A percentile compares a stretch with the other conserved stretches of the same genome.
Evolutionary conservation across 2,888 invertebrate species (phyloP).

Genomic region (Pseudanteris insignis): DNA sequence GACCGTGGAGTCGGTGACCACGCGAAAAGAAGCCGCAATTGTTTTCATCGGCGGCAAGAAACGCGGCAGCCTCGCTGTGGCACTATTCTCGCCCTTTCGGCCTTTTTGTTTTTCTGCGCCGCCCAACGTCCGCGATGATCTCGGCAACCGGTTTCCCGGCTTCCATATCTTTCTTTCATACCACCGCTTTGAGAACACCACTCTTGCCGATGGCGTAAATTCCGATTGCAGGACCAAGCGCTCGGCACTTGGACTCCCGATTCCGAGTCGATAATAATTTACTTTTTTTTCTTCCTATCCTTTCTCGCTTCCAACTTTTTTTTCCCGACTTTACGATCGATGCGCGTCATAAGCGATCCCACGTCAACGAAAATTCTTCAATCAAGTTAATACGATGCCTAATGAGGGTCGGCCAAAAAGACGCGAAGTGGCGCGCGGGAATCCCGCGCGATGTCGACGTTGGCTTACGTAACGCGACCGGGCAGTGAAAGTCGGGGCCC

Average conservation of each 20-base stretch:
- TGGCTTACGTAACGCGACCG: no score
- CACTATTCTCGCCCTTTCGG: slow-evolving; percentile 41
- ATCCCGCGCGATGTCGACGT: no score
- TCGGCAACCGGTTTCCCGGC: slow-evolving; percentile 44
- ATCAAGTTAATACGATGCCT: no score
- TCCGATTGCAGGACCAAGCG: slow-evolving; percentile 39
- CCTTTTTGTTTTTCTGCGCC: slow-evolving; percentile 38
- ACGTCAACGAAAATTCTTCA: no score
- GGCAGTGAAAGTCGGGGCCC: not conserved
- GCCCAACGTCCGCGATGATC: slow-evolving; percentile 42
- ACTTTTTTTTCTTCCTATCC: slow-evolving; percentile 17
- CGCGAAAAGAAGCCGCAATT: slow-evolving; percentile 19
- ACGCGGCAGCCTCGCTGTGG: slow-evolving; percentile 18
- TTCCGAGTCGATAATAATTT: slow-evolving; percentile 21
- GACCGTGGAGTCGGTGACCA: not conserved
- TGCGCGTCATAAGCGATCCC: no score
- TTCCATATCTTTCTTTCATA: slow-evolving; percentile 40
- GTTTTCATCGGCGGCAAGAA: slow-evolving; percentile 26
- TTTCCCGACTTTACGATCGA: no score
- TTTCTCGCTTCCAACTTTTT: not conserved
- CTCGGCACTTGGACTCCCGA: slow-evolving; percentile 10
- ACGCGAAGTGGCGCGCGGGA: no score
- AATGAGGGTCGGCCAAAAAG: no score
- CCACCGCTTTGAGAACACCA: slow-evolving; percentile 36
- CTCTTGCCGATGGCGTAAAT: slow-evolving; percentile 44